Base-by-base conservation (phyloP, 2,888 invertebrate species). In the Lingula anatina region DNA sequence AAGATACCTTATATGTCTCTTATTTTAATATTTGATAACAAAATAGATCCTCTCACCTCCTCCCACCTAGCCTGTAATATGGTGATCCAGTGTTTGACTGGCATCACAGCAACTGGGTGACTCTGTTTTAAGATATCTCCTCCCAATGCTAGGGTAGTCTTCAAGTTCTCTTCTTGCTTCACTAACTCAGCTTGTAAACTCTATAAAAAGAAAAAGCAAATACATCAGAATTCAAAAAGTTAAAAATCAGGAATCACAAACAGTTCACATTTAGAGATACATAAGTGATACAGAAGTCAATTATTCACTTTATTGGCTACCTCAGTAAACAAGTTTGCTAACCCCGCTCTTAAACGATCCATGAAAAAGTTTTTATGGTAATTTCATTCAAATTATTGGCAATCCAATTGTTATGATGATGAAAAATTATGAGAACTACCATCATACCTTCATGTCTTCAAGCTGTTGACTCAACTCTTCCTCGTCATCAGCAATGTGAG, bases 81-180 rank as follows among this genome's bases (percentile, higher is more conserved):
- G 28, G 93, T 92, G 59, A 96, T 89, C 96, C 96, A 97, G 79
- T 97, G 95, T 73, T 94, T 94, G 73, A 99, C 90, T n/a, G 96
- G 91, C 20, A 89, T 86, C n/a, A 92, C 88, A 0, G 94, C 95
- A 71, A 96, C 94, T 0, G 95, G 95, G 79, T 99, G 96, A n/a
- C 94, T 90, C 72, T 90, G 89, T 59, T 85, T 84, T 49, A 96
- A 83, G 61, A 99, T 93, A 35, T 85, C 83, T 69, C 90, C 89
- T 0, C 96, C 96, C 47, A 95, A 83, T 25, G 86, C 82, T 51
- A 96, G 83, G 0, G 94, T 94, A 44, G 71, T 71, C 7, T 68
- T 54, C 78, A 95, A 92, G 68, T 92, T 91, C 1, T 82, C 77
- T 76, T 91, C 90, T 66, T 95, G 93, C 59, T 87, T 84, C 5